Percentiles rank a stretch among this genome's conserved stretches.
These are phyloP conservation scores for Zaprionus taronus DNA, from an alignment of 1,140 invertebrate genomes.

Conservation along the genomic window DNA sequence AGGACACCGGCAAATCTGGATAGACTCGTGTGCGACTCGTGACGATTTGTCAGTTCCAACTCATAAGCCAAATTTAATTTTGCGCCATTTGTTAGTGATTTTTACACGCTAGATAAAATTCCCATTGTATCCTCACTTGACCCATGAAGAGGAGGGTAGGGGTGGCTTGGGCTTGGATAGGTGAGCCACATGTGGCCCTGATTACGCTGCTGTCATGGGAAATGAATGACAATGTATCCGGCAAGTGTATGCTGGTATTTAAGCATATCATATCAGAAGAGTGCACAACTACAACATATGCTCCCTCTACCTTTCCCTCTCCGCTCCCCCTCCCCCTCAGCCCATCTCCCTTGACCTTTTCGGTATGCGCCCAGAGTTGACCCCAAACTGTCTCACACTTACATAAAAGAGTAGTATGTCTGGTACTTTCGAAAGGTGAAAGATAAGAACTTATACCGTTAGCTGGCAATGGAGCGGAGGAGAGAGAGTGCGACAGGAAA, in stretches of 20 bases:
- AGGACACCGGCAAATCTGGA: conserved; percentile 29
- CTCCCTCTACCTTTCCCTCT: neutral
- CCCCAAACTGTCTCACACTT: neutral
- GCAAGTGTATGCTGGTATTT: conserved; percentile 9
- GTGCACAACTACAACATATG: conserved; percentile 1
- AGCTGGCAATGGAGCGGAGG: neutral
- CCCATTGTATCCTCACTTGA: conserved; percentile 21
- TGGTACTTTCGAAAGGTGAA: neutral
- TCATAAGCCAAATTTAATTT: conserved; percentile 84
- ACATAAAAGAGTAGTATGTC: neutral
- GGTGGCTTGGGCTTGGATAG: neutral
- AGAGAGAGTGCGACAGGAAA: neutral
- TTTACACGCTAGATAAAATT: conserved; percentile 77
- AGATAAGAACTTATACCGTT: neutral
- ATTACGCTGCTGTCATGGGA: conserved; percentile 22
- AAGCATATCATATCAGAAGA: conserved; percentile 19
- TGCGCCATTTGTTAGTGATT: conserved; percentile 77
- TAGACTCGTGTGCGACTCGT: conserved; percentile 2
- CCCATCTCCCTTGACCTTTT: neutral
- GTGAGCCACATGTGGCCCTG: conserved; percentile 35
- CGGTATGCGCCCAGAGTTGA: neutral
- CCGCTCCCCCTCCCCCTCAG: neutral
- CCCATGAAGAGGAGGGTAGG: neutral
- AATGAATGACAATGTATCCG: conserved; percentile 31
- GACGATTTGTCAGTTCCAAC: conserved; percentile 82